Evolutionary conservation across 2,888 invertebrate genomes (phyloP), one percentile per base, ranked within the genome.

Genomic region (Andricus quercusramuli): DNA sequence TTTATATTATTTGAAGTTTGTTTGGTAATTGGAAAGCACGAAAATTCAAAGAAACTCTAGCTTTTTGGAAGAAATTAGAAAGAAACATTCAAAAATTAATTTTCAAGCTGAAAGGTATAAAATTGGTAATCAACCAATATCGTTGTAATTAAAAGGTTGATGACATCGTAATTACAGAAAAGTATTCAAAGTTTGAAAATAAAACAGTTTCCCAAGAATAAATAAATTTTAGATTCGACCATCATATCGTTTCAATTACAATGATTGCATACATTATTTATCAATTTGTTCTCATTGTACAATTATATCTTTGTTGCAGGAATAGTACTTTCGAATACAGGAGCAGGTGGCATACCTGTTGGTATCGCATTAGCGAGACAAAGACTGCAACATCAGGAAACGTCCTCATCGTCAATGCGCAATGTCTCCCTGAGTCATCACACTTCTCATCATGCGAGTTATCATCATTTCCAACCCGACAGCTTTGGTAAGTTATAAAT

Each of bases 341-440:
- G 89, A 74, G 84, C 90, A 59, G 89, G 88, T 82, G 90, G 91
- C 77, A 97, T 97, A 92, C 97, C 97, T 86, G 96, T 97, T 86
- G 97, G 97, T 81, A 97, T 97, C 87, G 97, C 97, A 51, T 96
- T 97, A 84, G 97, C 97, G 76, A 94, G 97, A 85, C 97, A 97
- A 91, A 94, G 97, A 89, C 94, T 95, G 83, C 96, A 95, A 88
- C 95, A 95, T 88, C 95, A 95, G 62, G 94, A 94, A 82, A 93
- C 94, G 44, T 94, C 94, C 78, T 94, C 94, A 66, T 94, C 94
- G 64, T 94, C 94, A 65, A 90, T 91, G 88, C 89, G 92, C 83
- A 92, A 92, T 86, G 90, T 92, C 80, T 92, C 92, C 80, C 84
- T 90, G 86, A 91, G 91, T 89, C 91, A 90, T 90, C 91, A 90